A percentile compares a stretch with the other conserved stretches of the same genome.
Conservation (phyloP, 2,113 vertebrate species). For the Psophia crepitans region DNA sequence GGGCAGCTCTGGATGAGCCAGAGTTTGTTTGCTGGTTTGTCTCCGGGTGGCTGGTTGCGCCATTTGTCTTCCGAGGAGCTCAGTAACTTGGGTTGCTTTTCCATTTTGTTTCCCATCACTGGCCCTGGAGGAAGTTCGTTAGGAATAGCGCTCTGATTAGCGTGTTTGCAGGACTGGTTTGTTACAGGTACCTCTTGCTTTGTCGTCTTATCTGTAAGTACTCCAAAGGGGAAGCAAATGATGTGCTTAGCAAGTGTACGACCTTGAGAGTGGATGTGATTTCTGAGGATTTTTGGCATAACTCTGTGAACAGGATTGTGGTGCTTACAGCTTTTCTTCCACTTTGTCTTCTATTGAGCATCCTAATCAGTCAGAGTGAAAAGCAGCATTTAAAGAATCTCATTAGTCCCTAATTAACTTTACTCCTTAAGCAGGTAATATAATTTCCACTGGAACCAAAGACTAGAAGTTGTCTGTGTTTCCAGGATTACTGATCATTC, state of each 20-base stretch:
- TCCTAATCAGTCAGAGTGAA: neutral
- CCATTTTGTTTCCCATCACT: neutral
- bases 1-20: neutral
- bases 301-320: neutral
- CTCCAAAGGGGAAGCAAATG: constrained; percentile 23
- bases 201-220: constrained; percentile 46
- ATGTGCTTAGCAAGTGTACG: neutral
- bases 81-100: neutral
- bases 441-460: constrained; percentile 17
- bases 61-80: neutral
- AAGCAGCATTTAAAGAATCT: neutral
- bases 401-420: constrained; percentile 28
- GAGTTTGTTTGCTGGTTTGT: neutral
- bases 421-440: neutral
- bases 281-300: constrained; percentile 47
- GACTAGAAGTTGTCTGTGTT: neutral
- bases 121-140: neutral
- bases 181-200: constrained; percentile 51
- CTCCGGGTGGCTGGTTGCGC: neutral
- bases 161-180: constrained; percentile 40
- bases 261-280: constrained; percentile 17
- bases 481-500: neutral
- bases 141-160: neutral
- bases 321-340: constrained; percentile 32
- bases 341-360: neutral